Evolutionary conservation across 1,140 invertebrate species (phyloP).

Genomic region (Acromyrmex heyeri): DNA sequence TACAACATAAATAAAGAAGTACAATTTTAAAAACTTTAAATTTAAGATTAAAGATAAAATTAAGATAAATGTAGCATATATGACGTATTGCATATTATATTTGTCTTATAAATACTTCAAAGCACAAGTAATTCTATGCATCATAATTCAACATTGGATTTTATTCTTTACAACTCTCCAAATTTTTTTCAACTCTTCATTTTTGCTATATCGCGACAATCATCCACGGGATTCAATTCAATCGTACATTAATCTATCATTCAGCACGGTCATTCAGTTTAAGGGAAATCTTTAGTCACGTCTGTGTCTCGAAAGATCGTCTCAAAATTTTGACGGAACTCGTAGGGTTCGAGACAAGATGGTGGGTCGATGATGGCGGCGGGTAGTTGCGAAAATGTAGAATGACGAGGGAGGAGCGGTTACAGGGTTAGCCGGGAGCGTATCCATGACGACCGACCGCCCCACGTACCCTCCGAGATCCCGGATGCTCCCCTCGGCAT

Average conservation of each 20-base stretch:
- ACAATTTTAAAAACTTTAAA: not conserved
- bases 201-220: not conserved
- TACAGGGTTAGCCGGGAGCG: constrained; percentile 82
- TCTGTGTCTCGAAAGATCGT: constrained; percentile 24
- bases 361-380: constrained; percentile 87
- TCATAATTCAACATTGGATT: not conserved
- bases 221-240: not conserved
- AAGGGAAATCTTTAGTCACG: constrained; percentile 11
- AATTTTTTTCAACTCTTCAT: not conserved
- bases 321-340: constrained; percentile 66
- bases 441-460: constrained; percentile 87
- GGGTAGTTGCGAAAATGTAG: constrained; percentile 77
- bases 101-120: not conserved
- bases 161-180: not conserved
- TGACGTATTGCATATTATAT: not conserved
- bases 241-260: not conserved
- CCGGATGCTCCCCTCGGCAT: constrained; percentile 81
- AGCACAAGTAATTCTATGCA: not conserved
- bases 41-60: not conserved
- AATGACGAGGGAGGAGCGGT: constrained; percentile 79
- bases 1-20: not conserved
- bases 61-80: not conserved
- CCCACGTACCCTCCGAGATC: constrained; percentile 83
- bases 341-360: constrained; percentile 81
- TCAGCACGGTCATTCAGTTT: not conserved